Evolutionary conservation across 2,888 invertebrate genomes (phyloP).

Genomic region (Oscheius sp.): DNA sequence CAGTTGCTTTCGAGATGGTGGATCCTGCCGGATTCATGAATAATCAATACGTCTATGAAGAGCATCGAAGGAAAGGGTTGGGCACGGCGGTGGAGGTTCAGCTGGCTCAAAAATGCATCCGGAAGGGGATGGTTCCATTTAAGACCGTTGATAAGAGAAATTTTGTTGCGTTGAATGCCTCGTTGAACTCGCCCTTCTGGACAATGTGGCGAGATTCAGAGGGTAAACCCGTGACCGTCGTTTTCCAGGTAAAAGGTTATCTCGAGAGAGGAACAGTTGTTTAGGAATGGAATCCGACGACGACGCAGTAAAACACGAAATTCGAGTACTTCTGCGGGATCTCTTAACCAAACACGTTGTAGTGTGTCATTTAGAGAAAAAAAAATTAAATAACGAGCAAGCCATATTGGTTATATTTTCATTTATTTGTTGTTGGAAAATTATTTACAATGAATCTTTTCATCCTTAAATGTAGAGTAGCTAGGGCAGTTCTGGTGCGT

Average conservation of each 20-base stretch:
- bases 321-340: slow-evolving; percentile 5
- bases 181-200: slow-evolving; percentile 40
- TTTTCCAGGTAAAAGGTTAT: slow-evolving; percentile 38
- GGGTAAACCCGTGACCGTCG: slow-evolving; percentile 41
- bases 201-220: slow-evolving; percentile 42
- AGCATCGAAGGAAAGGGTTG: slow-evolving; percentile 47
- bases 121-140: slow-evolving; percentile 42
- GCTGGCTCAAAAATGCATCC: slow-evolving; percentile 43
- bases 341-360: background rate
- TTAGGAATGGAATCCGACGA: background rate
- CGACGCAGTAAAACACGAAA: background rate
- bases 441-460: too few relatives aligned
- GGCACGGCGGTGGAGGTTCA: slow-evolving; percentile 49
- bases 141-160: slow-evolving; percentile 51
- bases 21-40: slow-evolving; percentile 54
- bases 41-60: slow-evolving; percentile 50
- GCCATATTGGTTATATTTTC: background rate
- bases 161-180: slow-evolving; percentile 44
- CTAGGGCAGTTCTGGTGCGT: background rate
- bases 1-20: slow-evolving; percentile 54
- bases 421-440: background rate
- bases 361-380: too few relatives aligned
- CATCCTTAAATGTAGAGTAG: too few relatives aligned
- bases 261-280: background rate
- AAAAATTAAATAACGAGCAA: background rate